A percentile compares a stretch with the other conserved stretches of the same genome.
Evolutionary conservation across 2,888 invertebrate genomes (phyloP).

Genomic region (Amphiduros pacificus): DNA sequence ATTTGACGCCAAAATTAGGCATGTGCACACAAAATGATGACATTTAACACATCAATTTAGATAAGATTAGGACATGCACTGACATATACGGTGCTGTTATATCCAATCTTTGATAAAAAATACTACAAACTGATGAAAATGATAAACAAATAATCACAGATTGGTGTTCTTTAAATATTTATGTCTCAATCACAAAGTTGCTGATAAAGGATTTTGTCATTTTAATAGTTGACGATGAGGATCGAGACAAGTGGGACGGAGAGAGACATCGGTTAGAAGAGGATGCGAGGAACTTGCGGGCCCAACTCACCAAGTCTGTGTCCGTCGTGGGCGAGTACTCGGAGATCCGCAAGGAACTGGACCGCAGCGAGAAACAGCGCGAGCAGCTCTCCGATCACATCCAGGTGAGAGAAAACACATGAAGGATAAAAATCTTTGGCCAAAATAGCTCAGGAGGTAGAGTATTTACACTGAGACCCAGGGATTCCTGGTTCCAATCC

Average conservation of each 20-base stretch:
- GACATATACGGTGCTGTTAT: too few species aligned
- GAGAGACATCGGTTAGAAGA: constrained; percentile 35
- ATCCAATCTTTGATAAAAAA: too few species aligned
- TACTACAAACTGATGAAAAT: too few species aligned
- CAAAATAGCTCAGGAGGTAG: too few species aligned
- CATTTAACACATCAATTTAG: too few species aligned
- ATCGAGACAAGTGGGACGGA: constrained; percentile 3
- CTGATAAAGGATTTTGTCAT: background rate
- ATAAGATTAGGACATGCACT: too few species aligned
- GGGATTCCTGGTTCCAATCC: too few species aligned
- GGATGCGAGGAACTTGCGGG: constrained; percentile 45
- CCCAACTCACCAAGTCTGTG: constrained; percentile 44
- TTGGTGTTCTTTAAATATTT: background rate
- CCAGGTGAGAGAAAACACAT: too few species aligned
- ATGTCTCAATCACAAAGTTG: background rate
- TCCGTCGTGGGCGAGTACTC: constrained; percentile 40
- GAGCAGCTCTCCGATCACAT: constrained; percentile 55
- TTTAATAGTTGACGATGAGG: constrained; percentile 15
- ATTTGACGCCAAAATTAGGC: too few species aligned
- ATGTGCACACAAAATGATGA: too few species aligned
- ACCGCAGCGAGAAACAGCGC: constrained; percentile 52
- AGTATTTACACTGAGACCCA: too few species aligned
- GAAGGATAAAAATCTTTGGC: too few species aligned
- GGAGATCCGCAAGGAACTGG: constrained; percentile 41
- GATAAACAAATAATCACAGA: background rate